These are phyloP conservation scores for Brachionus sp. DNA, from an alignment of 1,140 invertebrate species.

Conservation along the genomic window DNA sequence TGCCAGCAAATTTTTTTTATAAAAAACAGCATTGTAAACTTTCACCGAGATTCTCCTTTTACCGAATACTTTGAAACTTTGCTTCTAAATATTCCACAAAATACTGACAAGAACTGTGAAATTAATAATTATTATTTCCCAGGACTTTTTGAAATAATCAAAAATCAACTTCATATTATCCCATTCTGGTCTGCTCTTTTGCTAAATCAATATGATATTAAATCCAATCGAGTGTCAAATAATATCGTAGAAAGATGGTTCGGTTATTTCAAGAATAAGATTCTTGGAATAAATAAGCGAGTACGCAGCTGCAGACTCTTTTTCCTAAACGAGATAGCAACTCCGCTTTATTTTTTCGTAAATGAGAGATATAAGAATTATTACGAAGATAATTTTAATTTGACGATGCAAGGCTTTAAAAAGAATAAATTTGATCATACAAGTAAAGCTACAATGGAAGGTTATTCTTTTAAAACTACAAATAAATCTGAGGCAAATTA, in stretches of 20 bases:
- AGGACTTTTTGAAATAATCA: not conserved
- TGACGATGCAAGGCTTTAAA: not conserved
- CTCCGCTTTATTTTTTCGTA: not conserved
- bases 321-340: not conserved
- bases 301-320: not conserved
- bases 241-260: not conserved
- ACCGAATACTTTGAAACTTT: not conserved
- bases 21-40: not conserved
- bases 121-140: not conserved
- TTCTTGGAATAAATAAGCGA: not conserved
- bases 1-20: not conserved
- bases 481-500: not conserved
- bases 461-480: not conserved
- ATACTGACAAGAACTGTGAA: not conserved
- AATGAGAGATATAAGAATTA: not conserved
- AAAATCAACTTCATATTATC: not conserved
- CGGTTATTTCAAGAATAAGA: constrained; percentile 5
- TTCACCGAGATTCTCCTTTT: not conserved
- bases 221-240: not conserved
- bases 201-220: not conserved
- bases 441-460: not conserved
- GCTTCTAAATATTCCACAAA: not conserved
- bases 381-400: not conserved
- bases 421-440: not conserved
- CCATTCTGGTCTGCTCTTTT: not conserved